Evolutionary conservation across 37 sponge, comb jelly and placozoan genomes (phyloP).

Genomic region (Ephydatia muelleri): DNA sequence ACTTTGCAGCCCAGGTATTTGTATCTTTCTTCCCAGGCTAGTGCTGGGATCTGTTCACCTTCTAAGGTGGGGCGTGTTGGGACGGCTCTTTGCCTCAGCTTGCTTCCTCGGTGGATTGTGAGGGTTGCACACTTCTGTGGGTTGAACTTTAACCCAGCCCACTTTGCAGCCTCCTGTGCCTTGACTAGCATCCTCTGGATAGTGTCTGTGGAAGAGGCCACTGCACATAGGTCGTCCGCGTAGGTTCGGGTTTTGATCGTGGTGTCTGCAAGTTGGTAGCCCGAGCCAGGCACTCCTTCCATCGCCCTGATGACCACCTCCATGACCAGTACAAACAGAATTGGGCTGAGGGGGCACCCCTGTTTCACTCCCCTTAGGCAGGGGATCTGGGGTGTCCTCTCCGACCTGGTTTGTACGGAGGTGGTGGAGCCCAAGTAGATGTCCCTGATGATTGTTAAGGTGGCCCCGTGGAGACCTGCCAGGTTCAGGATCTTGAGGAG

Average conservation of each 20-base stretch:
- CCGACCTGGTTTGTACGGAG: too few species aligned
- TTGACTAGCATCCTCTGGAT: slow-evolving; percentile 6
- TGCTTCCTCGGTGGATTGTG: slow-evolving; percentile 6
- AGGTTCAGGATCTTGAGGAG: neutral
- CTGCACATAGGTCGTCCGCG: slow-evolving; percentile 43
- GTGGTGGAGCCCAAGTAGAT: slow-evolving; percentile 5
- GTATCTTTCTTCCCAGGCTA: slow-evolving; percentile 17
- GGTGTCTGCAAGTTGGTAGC: too few species aligned
- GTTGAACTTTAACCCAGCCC: slow-evolving; percentile 38
- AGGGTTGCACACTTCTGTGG: slow-evolving; percentile 38
- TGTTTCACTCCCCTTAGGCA: too few species aligned
- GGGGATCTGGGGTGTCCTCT: too few species aligned
- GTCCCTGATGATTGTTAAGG: slow-evolving; percentile 1
- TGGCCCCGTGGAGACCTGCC: too few species aligned
- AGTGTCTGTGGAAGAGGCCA: slow-evolving; percentile 6
- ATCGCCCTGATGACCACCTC: too few species aligned
- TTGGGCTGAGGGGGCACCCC: too few species aligned
- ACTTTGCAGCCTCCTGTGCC: slow-evolving; percentile 4
- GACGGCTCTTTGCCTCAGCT: neutral
- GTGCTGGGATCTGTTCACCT: slow-evolving; percentile 6
- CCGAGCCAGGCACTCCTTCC: too few species aligned
- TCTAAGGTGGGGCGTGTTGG: neutral
- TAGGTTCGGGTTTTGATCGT: slow-evolving; percentile 10
- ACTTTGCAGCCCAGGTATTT: slow-evolving; percentile 31
- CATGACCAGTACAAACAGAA: too few species aligned